These are phyloP conservation scores for Harpegnathos saltator DNA, from an alignment of 1,140 invertebrate genomes.

Conservation along the genomic window DNA sequence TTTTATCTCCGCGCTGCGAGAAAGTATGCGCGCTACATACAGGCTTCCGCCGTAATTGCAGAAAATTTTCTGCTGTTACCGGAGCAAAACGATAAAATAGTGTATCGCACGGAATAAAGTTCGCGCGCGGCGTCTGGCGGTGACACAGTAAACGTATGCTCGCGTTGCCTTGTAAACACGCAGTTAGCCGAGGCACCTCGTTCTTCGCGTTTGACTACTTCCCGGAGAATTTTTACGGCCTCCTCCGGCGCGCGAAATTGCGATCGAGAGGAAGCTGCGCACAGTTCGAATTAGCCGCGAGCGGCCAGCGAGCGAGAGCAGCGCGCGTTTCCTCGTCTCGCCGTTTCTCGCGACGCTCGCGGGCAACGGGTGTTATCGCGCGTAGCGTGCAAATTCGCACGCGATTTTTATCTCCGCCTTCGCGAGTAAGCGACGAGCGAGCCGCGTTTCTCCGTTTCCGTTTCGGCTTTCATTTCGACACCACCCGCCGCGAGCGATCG, in stretches of 20 bases:
- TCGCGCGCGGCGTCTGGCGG: constrained; percentile 37
- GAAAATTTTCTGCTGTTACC: constrained; percentile 57
- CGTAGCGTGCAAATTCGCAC: no score
- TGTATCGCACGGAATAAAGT: constrained; percentile 46
- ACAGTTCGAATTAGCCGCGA: no score
- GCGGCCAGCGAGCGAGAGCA: no score
- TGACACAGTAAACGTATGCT: constrained; percentile 46
- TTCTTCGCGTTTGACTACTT: neutral
- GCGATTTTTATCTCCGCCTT: no score
- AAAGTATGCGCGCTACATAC: constrained; percentile 2
- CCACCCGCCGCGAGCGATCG: constrained; percentile 2
- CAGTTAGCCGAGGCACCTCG: constrained; percentile 27
- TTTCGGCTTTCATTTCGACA: neutral
- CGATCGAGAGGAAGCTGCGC: neutral
- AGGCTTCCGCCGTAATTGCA: constrained; percentile 23
- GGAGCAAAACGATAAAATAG: constrained; percentile 49
- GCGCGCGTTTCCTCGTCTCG: no score
- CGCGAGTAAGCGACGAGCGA: no score
- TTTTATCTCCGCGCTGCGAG: constrained; percentile 56
- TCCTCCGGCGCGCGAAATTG: neutral
- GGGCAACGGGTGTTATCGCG: no score
- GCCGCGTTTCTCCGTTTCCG: no score
- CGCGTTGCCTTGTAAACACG: constrained; percentile 38
- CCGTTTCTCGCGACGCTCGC: no score
- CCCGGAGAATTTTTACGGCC: neutral